Conservation (phyloP, 2,113 vertebrate genomes). For the Charina bottae region DNA sequence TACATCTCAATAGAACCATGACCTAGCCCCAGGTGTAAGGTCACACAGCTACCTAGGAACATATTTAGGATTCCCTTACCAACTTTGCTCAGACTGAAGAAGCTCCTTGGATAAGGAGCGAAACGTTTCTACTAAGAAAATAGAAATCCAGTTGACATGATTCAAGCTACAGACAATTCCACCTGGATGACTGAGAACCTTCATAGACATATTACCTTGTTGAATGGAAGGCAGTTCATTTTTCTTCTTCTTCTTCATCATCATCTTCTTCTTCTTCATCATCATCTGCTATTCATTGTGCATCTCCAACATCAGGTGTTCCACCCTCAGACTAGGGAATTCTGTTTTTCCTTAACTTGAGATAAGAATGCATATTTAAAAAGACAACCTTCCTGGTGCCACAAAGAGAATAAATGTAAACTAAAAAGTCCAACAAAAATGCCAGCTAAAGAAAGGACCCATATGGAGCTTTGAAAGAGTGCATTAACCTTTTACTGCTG, state of each 20-base stretch:
- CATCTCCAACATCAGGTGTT: background rate
- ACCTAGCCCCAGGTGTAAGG: too few relatives aligned
- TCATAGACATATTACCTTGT: too few relatives aligned
- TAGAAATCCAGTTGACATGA: too few relatives aligned
- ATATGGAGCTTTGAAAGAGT: background rate
- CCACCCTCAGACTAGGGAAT: background rate
- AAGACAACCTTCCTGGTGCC: background rate
- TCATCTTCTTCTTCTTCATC: too few relatives aligned
- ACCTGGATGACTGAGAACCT: too few relatives aligned
- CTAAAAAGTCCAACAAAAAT: background rate
- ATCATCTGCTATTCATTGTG: background rate
- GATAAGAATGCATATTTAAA: background rate
- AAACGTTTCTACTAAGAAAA: too few relatives aligned
- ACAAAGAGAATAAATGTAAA: background rate
- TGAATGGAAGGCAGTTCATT: background rate
- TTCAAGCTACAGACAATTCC: too few relatives aligned
- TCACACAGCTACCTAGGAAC: too few relatives aligned
- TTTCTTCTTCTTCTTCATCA: background rate
- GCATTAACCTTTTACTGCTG: conserved; percentile 3
- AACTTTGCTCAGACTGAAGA: too few relatives aligned
- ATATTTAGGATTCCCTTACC: too few relatives aligned
- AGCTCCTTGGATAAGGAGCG: too few relatives aligned
- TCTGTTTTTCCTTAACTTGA: background rate
- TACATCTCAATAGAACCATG: too few relatives aligned
- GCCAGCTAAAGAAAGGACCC: background rate